Percentiles rank a stretch among this genome's conserved stretches.
These are phyloP conservation scores for Isaurus tuberculatus DNA, from an alignment of 92 coral and sea anemone genomes.

Conservation along the genomic window DNA sequence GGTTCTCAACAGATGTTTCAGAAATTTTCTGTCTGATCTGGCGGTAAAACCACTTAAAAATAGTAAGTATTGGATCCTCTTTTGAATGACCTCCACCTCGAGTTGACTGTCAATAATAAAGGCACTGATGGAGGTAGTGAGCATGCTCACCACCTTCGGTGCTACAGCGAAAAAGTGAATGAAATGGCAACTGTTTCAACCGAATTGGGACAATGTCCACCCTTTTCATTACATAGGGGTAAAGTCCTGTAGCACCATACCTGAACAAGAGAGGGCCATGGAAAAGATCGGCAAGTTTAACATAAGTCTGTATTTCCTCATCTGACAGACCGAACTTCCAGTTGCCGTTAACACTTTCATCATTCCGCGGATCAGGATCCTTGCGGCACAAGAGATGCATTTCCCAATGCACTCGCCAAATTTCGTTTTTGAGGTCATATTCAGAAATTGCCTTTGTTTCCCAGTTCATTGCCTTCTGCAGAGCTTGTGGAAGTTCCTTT, in stretches of 20 bases:
- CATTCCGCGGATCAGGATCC: conserved; percentile 54
- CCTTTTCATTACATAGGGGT: conserved; percentile 52
- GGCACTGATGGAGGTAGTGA: conserved; percentile 53
- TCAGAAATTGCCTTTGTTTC: conserved; percentile 39
- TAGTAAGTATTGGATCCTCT: conserved; percentile 47
- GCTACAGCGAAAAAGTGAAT: conserved; percentile 48
- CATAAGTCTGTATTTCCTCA: conserved; percentile 36
- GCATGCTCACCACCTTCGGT: conserved; percentile 17
- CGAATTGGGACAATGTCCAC: conserved; percentile 49
- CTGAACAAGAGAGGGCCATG: conserved; percentile 44
- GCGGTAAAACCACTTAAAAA: conserved; percentile 45
- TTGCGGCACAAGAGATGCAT: background rate
- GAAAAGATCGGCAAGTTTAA: conserved; percentile 14
- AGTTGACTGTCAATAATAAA: conserved; percentile 30
- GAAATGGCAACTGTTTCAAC: conserved; percentile 47
- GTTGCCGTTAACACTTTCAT: background rate
- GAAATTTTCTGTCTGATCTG: conserved; percentile 16
- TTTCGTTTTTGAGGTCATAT: conserved; percentile 43
- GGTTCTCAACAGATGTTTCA: background rate
- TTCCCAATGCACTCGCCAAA: conserved; percentile 51
- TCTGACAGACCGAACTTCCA: conserved; percentile 48
- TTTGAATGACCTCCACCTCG: conserved; percentile 46
- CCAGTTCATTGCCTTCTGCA: conserved; percentile 44
- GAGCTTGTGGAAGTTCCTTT: background rate
- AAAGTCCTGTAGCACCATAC: conserved; percentile 46